These are phyloP conservation scores for Machimus rusticus DNA, from an alignment of 2,888 invertebrate genomes.

Conservation along the genomic window DNA sequence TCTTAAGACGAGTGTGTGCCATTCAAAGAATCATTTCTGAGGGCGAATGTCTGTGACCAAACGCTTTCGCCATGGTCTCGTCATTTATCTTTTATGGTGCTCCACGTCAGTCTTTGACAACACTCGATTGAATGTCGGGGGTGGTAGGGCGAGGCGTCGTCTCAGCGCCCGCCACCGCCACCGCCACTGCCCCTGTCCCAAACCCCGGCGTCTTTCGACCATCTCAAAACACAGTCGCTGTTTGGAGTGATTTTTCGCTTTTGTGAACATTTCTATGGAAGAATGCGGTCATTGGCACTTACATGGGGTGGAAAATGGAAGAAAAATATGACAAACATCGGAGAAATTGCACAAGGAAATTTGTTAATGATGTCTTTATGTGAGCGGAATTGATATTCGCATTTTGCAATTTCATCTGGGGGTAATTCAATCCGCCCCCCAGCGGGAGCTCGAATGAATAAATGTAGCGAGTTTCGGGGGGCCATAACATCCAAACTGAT, in stretches of 20 bases:
- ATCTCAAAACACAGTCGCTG: neutral
- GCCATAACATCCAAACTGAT: neutral
- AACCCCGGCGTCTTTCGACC: neutral
- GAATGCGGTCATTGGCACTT: slow-evolving; percentile 35
- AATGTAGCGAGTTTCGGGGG: neutral
- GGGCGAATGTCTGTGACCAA: slow-evolving; percentile 41
- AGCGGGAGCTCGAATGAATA: neutral
- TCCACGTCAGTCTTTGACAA: slow-evolving; percentile 38
- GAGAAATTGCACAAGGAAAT: slow-evolving; percentile 36
- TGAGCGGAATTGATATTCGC: slow-evolving; percentile 28
- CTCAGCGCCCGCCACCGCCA: neutral
- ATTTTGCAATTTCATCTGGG: slow-evolving; percentile 27
- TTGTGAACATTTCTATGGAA: slow-evolving; percentile 17
- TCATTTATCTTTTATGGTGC: slow-evolving; percentile 42
- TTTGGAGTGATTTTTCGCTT: slow-evolving; percentile 16
- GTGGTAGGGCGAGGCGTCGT: neutral
- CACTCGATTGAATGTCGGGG: slow-evolving; percentile 32
- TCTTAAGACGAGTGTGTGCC: slow-evolving; percentile 6
- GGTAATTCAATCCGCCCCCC: slow-evolving; percentile 21
- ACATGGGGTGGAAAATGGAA: slow-evolving; percentile 35
- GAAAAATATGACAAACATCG: slow-evolving; percentile 36
- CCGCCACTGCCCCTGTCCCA: neutral
- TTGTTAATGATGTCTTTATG: slow-evolving; percentile 38
- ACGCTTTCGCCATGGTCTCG: slow-evolving; percentile 33
- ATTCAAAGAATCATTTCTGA: slow-evolving; percentile 26